Conservation (phyloP, 2,113 vertebrate genomes). For the Tenrec ecaudatus region DNA sequence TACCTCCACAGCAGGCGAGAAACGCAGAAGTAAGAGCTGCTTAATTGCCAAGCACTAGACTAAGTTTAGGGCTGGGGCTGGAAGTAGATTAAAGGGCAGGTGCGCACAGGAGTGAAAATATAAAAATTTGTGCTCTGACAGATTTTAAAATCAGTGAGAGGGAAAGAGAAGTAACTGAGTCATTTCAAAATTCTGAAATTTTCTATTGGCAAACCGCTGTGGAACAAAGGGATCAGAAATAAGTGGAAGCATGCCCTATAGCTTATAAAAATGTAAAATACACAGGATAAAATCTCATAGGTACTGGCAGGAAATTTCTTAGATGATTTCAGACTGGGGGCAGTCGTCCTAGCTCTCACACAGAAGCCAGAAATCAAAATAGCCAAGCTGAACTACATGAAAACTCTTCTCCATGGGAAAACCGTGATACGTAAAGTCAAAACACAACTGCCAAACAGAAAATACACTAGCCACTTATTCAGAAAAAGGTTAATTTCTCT, state of each 20-base stretch:
- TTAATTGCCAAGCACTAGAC: neutral
- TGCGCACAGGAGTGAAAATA: neutral
- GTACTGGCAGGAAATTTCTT: conserved; percentile 41
- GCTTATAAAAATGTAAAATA: conserved; percentile 8
- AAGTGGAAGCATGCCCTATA: neutral
- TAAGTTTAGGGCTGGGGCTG: neutral
- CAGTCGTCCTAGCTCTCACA: conserved; percentile 35
- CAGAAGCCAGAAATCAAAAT: neutral
- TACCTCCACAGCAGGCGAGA: neutral
- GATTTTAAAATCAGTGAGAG: conserved; percentile 26
- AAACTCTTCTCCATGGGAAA: conserved; percentile 18
- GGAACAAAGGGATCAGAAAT: neutral
- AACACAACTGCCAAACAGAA: neutral
- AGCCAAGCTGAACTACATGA: neutral
- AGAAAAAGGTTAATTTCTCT: conserved; percentile 33
- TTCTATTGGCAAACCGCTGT: conserved; percentile 22
- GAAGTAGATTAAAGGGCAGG: neutral
- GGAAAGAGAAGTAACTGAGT: conserved; percentile 19
- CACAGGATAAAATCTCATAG: conserved; percentile 48
- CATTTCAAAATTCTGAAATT: conserved; percentile 55
- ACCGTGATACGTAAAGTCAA: neutral
- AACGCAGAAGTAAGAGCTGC: neutral
- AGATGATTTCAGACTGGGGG: conserved; percentile 41
- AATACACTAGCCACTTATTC: conserved; percentile 41
- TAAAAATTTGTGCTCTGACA: conserved; percentile 32